phyloP scores from a whole-genome alignment of 2,797 vertebrate species.

The Helostoma temminkii region DNA sequence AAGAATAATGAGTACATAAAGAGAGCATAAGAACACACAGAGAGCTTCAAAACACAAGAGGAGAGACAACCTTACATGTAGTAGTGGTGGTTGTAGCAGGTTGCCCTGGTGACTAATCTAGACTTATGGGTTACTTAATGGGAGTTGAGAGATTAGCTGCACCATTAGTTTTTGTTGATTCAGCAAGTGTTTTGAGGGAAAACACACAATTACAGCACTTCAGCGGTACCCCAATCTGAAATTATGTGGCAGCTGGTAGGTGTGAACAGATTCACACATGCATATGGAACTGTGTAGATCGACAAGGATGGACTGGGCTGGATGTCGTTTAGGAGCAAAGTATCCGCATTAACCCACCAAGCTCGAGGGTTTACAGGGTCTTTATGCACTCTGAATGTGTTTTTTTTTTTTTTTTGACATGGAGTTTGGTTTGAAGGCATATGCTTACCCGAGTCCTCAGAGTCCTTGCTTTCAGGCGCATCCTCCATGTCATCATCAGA shows the following conservation, averaged over 20 bases:
- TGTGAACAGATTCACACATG: slow-evolving; percentile 17
- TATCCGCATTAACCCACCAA: slow-evolving; percentile 34
- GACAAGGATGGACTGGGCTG: slow-evolving; percentile 10
- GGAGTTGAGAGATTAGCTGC: slow-evolving; percentile 32
- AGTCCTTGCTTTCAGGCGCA: slow-evolving; percentile 88
- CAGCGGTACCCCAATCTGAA: slow-evolving; percentile 45
- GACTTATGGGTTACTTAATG: slow-evolving; percentile 47
- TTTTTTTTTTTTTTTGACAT: slow-evolving; percentile 41
- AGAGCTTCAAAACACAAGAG: slow-evolving; percentile 12
- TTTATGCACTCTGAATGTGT: slow-evolving; percentile 25
- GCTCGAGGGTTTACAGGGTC: slow-evolving; percentile 25
- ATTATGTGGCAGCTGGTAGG: slow-evolving; percentile 61
- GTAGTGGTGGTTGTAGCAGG: slow-evolving; percentile 6
- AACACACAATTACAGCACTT: slow-evolving; percentile 59
- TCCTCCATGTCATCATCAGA: slow-evolving; percentile 97
- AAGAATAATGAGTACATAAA: slow-evolving; percentile 19
- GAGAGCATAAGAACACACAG: background rate
- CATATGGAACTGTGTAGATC: slow-evolving; percentile 4
- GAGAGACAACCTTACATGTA: slow-evolving; percentile 11
- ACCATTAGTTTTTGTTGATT: slow-evolving; percentile 51
- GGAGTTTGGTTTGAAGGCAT: slow-evolving; percentile 25
- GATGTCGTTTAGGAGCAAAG: slow-evolving; percentile 22
- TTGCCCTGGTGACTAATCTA: slow-evolving; percentile 35
- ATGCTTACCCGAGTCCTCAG: slow-evolving; percentile 82
- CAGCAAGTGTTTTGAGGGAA: slow-evolving; percentile 55